Conservation (phyloP, 2,888 invertebrate genomes). For the Hypolimnas misippus region DNA sequence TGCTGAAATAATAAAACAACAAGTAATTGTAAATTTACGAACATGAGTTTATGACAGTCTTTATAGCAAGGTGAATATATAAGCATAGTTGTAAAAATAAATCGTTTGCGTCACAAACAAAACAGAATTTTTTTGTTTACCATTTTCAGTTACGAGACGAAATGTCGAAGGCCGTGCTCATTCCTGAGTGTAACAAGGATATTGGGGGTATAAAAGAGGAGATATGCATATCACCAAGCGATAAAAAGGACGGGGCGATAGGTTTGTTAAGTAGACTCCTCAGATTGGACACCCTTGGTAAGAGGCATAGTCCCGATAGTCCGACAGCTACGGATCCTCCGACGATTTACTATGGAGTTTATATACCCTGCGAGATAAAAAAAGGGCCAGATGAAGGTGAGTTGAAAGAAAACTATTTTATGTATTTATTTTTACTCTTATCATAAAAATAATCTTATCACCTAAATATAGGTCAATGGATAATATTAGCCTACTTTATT, state of each 20-base stretch:
- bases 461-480: constrained; percentile 43
- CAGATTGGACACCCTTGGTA: constrained; percentile 67
- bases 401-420: constrained; percentile 18
- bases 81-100: constrained; percentile 65
- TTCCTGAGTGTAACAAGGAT: constrained; percentile 72
- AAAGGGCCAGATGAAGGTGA: constrained; percentile 80
- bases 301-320: constrained; percentile 59
- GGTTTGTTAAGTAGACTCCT: constrained; percentile 70
- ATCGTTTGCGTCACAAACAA: constrained; percentile 78
- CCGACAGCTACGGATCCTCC: constrained; percentile 63
- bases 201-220: constrained; percentile 70
- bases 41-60: constrained; percentile 72
- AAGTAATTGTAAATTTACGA: constrained; percentile 33
- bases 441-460: constrained; percentile 8
- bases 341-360: constrained; percentile 76
- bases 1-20: constrained; percentile 46
- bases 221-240: constrained; percentile 66
- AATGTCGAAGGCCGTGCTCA: constrained; percentile 76
- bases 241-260: constrained; percentile 72
- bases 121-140: constrained; percentile 71
- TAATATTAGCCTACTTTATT: constrained; percentile 14
- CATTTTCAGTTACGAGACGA: constrained; percentile 63
- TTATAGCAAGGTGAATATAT: constrained; percentile 54
- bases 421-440: constrained; percentile 22
- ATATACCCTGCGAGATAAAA: constrained; percentile 81